phyloP scores from a whole-genome alignment of 1,140 invertebrate species.

The Aphidius gifuensis region DNA sequence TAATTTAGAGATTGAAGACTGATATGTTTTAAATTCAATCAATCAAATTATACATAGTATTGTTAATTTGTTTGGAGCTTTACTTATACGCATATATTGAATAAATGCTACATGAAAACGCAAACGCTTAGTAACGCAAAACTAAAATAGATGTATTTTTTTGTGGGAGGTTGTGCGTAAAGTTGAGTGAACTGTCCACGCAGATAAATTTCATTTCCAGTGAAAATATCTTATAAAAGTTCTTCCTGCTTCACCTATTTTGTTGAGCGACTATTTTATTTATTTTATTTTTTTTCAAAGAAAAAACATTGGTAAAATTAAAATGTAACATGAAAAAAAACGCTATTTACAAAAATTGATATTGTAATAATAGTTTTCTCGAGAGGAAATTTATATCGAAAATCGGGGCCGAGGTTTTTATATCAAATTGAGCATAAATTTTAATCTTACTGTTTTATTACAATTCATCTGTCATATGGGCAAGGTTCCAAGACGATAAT shows the following conservation, averaged over 20 bases:
- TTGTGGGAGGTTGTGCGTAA: slow-evolving; percentile 27
- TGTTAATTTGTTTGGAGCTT: too few relatives aligned
- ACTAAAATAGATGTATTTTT: slow-evolving; percentile 29
- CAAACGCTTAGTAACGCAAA: slow-evolving; percentile 11
- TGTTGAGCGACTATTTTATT: too few relatives aligned
- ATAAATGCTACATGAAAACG: too few relatives aligned
- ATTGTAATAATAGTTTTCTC: slow-evolving; percentile 10
- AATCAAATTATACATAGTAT: too few relatives aligned
- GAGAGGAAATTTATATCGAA: slow-evolving; percentile 17
- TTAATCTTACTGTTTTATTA: slow-evolving; percentile 10
- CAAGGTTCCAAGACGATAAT: slow-evolving; percentile 29
- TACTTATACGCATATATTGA: too few relatives aligned
- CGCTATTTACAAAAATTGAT: not conserved
- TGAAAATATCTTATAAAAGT: not conserved
- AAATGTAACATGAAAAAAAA: not conserved
- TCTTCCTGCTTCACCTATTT: not conserved
- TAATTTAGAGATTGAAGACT: too few relatives aligned
- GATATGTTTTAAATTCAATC: too few relatives aligned
- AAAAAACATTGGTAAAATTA: not conserved
- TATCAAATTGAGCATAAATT: slow-evolving; percentile 25
- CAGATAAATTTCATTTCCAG: slow-evolving; percentile 19
- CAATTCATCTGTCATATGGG: slow-evolving; percentile 22
- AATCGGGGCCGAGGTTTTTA: slow-evolving; percentile 29
- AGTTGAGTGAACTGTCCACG: slow-evolving; percentile 29
- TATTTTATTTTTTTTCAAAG: not conserved